Evolutionary conservation across 2,113 vertebrate species (phyloP).

Genomic region (Pavo muticus): DNA sequence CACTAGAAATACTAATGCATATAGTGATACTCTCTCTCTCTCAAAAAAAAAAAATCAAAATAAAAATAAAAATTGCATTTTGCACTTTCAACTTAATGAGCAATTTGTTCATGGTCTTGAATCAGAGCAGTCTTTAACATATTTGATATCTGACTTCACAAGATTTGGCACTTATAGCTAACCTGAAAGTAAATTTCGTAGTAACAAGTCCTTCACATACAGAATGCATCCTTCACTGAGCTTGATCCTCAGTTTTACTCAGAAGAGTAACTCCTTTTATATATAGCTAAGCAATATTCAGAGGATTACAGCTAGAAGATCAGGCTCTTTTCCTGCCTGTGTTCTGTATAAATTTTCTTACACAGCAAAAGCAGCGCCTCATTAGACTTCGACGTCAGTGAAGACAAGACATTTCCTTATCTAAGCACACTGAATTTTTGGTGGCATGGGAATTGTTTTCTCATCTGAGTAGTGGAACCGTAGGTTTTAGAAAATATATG

Average conservation of each 20-base stretch:
- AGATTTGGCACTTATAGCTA: neutral
- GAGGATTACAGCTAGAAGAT: neutral
- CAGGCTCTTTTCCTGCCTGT: neutral
- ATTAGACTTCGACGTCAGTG: slow-evolving; percentile 18
- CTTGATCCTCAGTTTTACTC: neutral
- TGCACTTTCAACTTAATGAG: neutral
- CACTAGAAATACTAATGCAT: neutral
- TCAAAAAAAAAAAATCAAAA: neutral
- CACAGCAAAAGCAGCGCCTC: neutral
- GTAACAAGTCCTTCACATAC: neutral
- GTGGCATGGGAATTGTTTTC: slow-evolving; percentile 16
- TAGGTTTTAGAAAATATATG: neutral
- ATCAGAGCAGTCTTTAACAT: neutral
- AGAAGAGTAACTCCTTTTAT: neutral
- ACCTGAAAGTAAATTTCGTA: neutral
- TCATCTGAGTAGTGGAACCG: neutral
- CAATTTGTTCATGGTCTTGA: neutral
- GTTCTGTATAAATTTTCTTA: neutral
- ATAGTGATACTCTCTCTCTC: neutral
- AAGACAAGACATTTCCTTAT: slow-evolving; percentile 41
- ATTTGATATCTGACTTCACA: neutral
- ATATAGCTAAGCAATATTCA: neutral
- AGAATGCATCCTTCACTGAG: neutral
- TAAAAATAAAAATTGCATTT: neutral
- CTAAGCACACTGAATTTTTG: slow-evolving; percentile 16